Evolutionary conservation across 2,888 invertebrate genomes (phyloP), one percentile per base, ranked within the genome.

Genomic region (Pasiphila rectangulata): DNA sequence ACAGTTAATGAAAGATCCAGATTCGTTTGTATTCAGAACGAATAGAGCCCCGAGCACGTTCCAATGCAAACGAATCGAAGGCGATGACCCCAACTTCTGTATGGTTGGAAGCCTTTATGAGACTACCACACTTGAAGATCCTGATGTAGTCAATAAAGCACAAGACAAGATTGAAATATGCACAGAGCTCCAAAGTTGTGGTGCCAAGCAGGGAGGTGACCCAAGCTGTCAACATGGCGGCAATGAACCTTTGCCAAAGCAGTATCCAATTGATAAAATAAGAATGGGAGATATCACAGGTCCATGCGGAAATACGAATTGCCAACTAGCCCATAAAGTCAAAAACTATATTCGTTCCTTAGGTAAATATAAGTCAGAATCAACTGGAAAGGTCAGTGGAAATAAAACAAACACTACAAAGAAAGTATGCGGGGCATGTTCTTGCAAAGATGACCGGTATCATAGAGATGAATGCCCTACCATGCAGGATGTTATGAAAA

Each of bases 201-300:
- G 74, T 1, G 52, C 67, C 23, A 57, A 53, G 30, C 54, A 46
- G 21, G 64, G 57, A 4, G 57, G 27, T 1, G 67, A 70, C 12
- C 53, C 60, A 5, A 62, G 53, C 38, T 82, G 82, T 54, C 55
- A 64, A 17, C 72, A 70, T 27, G 54, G 35, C 20, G 12, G 48
- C 2, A 54, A 54, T 24, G 36, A 56, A 43, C 45, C 54, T 34
- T 45, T 49, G 19, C 69, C 71, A 51, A 80, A 75, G 56, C 64
- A 60, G 38, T 79, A 83, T 63, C 60, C 78, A 9, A 76, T 83
- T 13, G 70, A 80, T 41, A 83, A 83, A 54, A 79, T 88, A 36
- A 76, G 75, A 57, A 88, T 88, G 86, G 87, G 88, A 43, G 87
- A 88, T 53, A 88, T 88, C 21, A 71, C 64, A 25, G 88, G 88